Percentiles rank a stretch among this genome's conserved stretches.
Evolutionary conservation across 2,797 vertebrate genomes (phyloP).

Genomic region (Synanceia verrucosa): DNA sequence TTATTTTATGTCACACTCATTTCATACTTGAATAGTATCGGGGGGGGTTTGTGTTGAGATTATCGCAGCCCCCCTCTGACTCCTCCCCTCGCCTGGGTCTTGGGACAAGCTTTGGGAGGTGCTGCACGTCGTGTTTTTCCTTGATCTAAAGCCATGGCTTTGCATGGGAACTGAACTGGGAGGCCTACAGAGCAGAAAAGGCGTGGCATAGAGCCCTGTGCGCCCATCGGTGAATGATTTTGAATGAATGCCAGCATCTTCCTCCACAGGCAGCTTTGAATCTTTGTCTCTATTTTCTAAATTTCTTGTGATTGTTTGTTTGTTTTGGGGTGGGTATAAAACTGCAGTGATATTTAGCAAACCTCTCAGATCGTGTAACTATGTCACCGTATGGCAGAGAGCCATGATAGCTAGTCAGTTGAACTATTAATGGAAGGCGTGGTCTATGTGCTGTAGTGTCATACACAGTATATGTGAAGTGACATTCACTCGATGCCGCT

Average conservation of each 20-base stretch:
- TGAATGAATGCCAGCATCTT: conserved; percentile 80
- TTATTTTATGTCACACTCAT: conserved; percentile 60
- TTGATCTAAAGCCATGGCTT: conserved; percentile 80
- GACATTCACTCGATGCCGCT: conserved; percentile 32
- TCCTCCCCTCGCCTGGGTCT: conserved; percentile 57
- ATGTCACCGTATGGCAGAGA: conserved; percentile 45
- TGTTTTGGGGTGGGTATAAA: conserved; percentile 21
- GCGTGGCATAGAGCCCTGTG: conserved; percentile 36
- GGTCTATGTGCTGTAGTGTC: conserved; percentile 32
- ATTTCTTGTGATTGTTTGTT: conserved; percentile 56
- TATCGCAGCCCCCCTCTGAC: background rate
- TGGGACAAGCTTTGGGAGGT: conserved; percentile 63
- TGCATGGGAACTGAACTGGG: conserved; percentile 80
- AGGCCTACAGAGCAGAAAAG: conserved; percentile 68
- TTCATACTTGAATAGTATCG: conserved; percentile 62
- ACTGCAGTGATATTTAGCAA: conserved; percentile 35
- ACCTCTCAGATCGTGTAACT: conserved; percentile 54
- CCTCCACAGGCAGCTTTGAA: conserved; percentile 80
- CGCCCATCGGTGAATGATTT: conserved; percentile 62
- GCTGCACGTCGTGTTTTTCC: conserved; percentile 78
- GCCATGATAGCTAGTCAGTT: conserved; percentile 27
- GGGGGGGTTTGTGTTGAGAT: conserved; percentile 16
- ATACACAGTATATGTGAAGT: conserved; percentile 25
- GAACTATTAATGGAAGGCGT: conserved; percentile 19
- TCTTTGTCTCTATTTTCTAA: conserved; percentile 72